Base-by-base conservation (phyloP, 1,140 invertebrate species). In the Lepidostoma basale region DNA sequence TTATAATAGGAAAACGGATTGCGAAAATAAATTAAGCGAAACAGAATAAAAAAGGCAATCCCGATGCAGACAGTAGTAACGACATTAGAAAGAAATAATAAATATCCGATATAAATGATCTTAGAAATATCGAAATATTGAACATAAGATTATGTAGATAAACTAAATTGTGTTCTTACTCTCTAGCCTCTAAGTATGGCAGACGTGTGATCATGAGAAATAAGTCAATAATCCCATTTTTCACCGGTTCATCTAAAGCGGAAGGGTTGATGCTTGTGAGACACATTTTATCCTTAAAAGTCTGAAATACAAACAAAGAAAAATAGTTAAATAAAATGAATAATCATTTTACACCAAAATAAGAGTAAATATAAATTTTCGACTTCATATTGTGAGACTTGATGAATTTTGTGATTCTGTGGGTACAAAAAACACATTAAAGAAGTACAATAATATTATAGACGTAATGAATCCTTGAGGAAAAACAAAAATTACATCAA, bases 141-240 rank as follows among this genome's bases (percentile, higher is more conserved):
- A 3, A 9, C 8, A 49, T 3, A 8, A 3, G 6, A 2, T 49
- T 49, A 1, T 23, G 14, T 3, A n/a, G 9, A 30, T 26, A 0
- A 28, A 18, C 9, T 49, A 3, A 3, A 30, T 18, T 23, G 23
- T 10, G 10, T 23, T 39, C 54, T 59, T 59, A 59, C 54, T 10
- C 22, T 59, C 22, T 20, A 40, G 54, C 54, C 3, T 59, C 54
- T 18, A n/a, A 20, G 26, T 59, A 18, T 18, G 54, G 36, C 1
- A 59, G 20, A 39, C 40, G 30, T 39, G 54, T 59, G 30, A 59
- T 10, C n/a, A 22, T 20, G 22, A 59, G 22, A 14, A 59, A 59
- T 16, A 59, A 8, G 8, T 59, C 36, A 12, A 39, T 40, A 20
- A 59, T 39, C 23, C 54, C 54, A n/a, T 40, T 20, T n/a, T 4